Percentiles rank a stretch among this genome's conserved stretches.
These are phyloP conservation scores for Pyxicephalus adspersus DNA, from an alignment of 2,113 vertebrate species.

Conservation along the genomic window DNA sequence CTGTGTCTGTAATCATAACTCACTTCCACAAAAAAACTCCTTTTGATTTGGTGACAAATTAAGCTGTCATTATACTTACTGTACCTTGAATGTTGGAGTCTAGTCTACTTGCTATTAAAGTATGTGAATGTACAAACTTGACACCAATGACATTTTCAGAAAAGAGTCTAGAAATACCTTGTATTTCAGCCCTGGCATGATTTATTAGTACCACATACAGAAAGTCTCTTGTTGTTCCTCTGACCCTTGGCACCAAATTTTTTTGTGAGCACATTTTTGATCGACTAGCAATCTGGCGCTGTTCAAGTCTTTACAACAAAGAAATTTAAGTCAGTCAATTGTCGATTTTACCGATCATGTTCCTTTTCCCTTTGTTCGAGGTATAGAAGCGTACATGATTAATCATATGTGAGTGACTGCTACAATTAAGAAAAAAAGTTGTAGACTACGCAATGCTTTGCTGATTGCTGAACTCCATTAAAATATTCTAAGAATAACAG, in stretches of 20 bases:
- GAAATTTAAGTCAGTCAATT: constrained; percentile 44
- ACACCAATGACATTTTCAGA: constrained; percentile 78
- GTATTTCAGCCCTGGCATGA: constrained; percentile 73
- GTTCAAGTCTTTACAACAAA: constrained; percentile 62
- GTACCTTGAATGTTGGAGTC: constrained; percentile 70
- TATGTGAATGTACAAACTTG: constrained; percentile 72
- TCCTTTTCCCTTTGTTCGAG: constrained; percentile 36
- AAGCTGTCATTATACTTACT: constrained; percentile 63
- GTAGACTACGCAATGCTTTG: constrained; percentile 79
- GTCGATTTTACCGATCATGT: constrained; percentile 38
- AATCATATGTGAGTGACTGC: constrained; percentile 50
- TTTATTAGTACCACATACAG: constrained; percentile 68
- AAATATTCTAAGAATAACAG: constrained; percentile 93
- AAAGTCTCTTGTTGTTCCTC: constrained; percentile 29
- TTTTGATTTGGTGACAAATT: neutral
- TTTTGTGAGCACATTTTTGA: constrained; percentile 59
- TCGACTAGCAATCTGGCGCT: constrained; percentile 62
- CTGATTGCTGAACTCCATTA: constrained; percentile 89
- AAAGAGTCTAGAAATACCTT: constrained; percentile 71
- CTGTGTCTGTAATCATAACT: too few species aligned
- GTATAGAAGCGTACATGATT: constrained; percentile 40
- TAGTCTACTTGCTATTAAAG: constrained; percentile 72
- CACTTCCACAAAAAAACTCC: neutral
- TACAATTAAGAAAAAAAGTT: constrained; percentile 73
- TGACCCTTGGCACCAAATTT: constrained; percentile 5